Percentiles rank a stretch among this genome's conserved stretches.
phyloP scores from a whole-genome alignment of 2,113 vertebrate species.

The Lepisosteus osseus region DNA sequence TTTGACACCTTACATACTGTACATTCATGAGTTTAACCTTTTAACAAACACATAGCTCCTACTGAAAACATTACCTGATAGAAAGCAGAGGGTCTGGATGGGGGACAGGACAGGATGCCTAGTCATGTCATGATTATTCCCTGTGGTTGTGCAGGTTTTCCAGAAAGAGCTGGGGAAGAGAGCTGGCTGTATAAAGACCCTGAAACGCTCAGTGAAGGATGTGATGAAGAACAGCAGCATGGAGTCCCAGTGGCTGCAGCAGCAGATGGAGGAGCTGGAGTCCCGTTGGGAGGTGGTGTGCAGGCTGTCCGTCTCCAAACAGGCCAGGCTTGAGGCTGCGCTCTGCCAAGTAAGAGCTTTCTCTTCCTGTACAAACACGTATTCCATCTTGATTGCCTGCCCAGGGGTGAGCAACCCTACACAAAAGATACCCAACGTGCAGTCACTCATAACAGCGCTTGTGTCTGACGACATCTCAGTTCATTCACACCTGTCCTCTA shows the following conservation, averaged over 20 bases:
- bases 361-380: too few species aligned
- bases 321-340: slow-evolving; percentile 71
- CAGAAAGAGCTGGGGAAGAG: slow-evolving; percentile 84
- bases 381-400: too few species aligned
- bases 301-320: slow-evolving; percentile 74
- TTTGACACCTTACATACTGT: too few species aligned
- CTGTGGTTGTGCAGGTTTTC: slow-evolving; percentile 60
- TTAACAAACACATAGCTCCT: too few species aligned
- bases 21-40: too few species aligned
- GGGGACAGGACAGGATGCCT: neutral
- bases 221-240: slow-evolving; percentile 68
- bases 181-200: slow-evolving; percentile 72
- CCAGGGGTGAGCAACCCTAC: too few species aligned
- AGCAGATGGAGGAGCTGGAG: slow-evolving; percentile 79
- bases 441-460: too few species aligned
- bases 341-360: slow-evolving; percentile 66
- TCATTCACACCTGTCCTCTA: too few species aligned
- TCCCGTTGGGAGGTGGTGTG: slow-evolving; percentile 79
- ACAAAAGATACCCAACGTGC: too few species aligned
- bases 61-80: too few species aligned
- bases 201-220: slow-evolving; percentile 77
- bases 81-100: too few species aligned
- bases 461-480: too few species aligned
- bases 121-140: neutral
- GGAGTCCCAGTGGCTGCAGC: slow-evolving; percentile 78